Percentiles rank a stretch among this genome's conserved stretches.
These are phyloP conservation scores for Poecilus cupreus DNA, from an alignment of 2,888 invertebrate genomes.

Conservation along the genomic window DNA sequence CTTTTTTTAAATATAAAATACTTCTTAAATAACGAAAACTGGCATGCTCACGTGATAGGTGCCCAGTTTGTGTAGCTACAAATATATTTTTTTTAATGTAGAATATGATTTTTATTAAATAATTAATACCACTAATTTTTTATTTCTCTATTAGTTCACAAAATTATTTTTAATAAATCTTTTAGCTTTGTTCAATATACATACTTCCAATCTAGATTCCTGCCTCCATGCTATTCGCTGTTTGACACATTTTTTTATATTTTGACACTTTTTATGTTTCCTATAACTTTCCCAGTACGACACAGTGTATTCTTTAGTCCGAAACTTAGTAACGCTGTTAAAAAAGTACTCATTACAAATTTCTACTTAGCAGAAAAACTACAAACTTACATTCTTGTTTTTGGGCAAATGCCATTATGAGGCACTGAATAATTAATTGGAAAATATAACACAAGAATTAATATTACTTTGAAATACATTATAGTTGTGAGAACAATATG, in stretches of 20 bases:
- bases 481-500: background rate
- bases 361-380: background rate
- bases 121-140: too few relatives aligned
- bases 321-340: background rate
- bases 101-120: too few relatives aligned
- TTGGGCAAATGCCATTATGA: background rate
- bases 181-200: too few relatives aligned
- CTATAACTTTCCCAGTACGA: background rate
- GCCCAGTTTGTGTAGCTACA: too few relatives aligned
- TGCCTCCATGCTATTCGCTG: too few relatives aligned
- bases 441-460: background rate
- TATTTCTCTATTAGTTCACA: too few relatives aligned
- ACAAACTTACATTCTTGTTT: background rate
- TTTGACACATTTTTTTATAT: background rate
- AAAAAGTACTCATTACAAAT: background rate
- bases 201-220: too few relatives aligned
- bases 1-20: too few relatives aligned
- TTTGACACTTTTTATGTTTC: background rate
- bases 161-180: too few relatives aligned
- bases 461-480: background rate
- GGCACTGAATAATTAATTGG: background rate
- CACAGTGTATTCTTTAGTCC: background rate
- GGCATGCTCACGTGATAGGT: too few relatives aligned
- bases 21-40: too few relatives aligned
- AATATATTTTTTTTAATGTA: too few relatives aligned